Percentiles rank a stretch among this genome's conserved stretches.
These are phyloP conservation scores for Littorina saxatilis DNA, from an alignment of 1,140 invertebrate species.

Conservation along the genomic window DNA sequence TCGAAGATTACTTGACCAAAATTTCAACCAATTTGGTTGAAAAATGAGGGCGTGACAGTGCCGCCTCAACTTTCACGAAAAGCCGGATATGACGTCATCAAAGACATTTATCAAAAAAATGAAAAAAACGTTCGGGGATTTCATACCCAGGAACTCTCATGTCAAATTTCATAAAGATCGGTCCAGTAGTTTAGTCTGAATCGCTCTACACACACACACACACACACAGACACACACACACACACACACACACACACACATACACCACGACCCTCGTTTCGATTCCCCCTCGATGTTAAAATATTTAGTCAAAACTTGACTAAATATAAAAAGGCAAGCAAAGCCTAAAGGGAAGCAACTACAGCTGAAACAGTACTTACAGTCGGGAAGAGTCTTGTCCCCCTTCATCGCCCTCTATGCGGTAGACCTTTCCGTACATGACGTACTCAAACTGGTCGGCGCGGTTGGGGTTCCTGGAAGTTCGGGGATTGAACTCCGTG, in stretches of 20 bases:
- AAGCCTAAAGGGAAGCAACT: neutral
- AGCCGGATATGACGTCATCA: too few species aligned
- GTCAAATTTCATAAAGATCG: too few species aligned
- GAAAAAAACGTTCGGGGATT: too few species aligned
- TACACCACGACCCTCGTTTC: too few species aligned
- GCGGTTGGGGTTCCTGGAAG: constrained; percentile 82
- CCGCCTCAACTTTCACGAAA: too few species aligned
- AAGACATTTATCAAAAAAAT: too few species aligned
- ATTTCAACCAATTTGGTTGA: too few species aligned
- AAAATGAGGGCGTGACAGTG: too few species aligned
- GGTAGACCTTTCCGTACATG: constrained; percentile 99
- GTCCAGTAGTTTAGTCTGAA: too few species aligned
- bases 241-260: neutral
- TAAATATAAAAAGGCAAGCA: neutral
- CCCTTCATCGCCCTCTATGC: constrained; percentile 98
- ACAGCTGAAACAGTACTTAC: constrained; percentile 78
- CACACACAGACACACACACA: neutral
- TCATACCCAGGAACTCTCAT: too few species aligned
- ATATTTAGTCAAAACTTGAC: neutral
- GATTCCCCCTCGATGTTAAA: too few species aligned
- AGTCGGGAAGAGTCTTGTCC: constrained; percentile 90
- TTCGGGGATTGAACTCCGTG: constrained; percentile 91
- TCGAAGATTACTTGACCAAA: too few species aligned
- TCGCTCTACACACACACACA: neutral
- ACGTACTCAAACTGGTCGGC: constrained; percentile 99